phyloP scores from a whole-genome alignment of 2,797 vertebrate genomes.

The Epinephelus malabaricus region DNA sequence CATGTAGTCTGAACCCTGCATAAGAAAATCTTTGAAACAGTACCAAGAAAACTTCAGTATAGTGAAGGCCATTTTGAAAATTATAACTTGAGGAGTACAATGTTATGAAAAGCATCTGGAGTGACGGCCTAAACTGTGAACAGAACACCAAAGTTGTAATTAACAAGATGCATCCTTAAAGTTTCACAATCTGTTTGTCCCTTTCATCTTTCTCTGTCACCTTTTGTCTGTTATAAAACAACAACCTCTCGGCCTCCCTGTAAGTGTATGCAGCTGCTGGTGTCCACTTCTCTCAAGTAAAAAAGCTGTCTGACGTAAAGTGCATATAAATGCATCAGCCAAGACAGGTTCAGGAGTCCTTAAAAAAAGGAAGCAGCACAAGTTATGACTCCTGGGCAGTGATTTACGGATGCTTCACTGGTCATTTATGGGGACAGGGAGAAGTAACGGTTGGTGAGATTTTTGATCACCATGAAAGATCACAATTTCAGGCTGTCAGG shows the following conservation, averaged over 20 bases:
- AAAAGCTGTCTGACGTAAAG: constrained; percentile 27
- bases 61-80: not conserved
- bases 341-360: constrained; percentile 46
- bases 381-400: constrained; percentile 52
- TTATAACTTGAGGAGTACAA: not conserved
- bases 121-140: not conserved
- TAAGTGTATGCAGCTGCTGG: constrained; percentile 19
- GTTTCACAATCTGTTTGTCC: not conserved
- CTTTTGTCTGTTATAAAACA: not conserved
- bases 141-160: not conserved
- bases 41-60: no score
- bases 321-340: constrained; percentile 46
- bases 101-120: not conserved
- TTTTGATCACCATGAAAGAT: constrained; percentile 71
- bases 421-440: constrained; percentile 62
- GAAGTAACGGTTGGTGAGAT: constrained; percentile 51
- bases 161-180: not conserved
- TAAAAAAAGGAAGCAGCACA: constrained; percentile 27
- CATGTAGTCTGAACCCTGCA: no score
- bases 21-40: no score
- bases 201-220: constrained; percentile 1
- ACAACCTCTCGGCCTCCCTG: not conserved
- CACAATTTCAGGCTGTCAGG: constrained; percentile 67
- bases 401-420: constrained; percentile 59
- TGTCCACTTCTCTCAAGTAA: constrained; percentile 16